Base-by-base conservation (phyloP, 2,888 invertebrate genomes). In the Pseudeuparius sepicola region DNA sequence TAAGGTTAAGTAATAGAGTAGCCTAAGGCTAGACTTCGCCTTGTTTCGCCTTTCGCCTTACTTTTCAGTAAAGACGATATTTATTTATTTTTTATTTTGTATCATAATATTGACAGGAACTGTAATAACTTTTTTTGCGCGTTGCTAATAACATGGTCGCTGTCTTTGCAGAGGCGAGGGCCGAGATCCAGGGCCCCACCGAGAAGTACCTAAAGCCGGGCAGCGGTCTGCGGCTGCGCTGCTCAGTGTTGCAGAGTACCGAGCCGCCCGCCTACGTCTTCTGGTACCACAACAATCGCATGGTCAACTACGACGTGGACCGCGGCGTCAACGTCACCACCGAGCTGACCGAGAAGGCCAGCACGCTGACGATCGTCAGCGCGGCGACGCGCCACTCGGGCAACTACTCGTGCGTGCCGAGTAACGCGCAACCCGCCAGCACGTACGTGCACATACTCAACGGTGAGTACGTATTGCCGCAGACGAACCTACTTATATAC, bases 251-350 rank as follows among this genome's bases (percentile, higher is more conserved):
- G 24, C 84, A 85, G 54, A 85, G 86, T 34, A 88, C 87, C 1
- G 86, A 87, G 57, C 77, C 78, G 17, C 86, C 88, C 4, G 76
- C 81, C 31, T 88, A 82, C 59, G 45, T 45, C 12, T 43, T 43
- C 37, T 43, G 45, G 50, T 50, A 85, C 60, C 83, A 86, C 66
- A 87, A 88, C 65, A 81, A 82, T 56, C 76, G 86, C 46, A 88
- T 89, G 88, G 87, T 89, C 59, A 89, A 89, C 71, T 89, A 86
- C 63, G 88, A 89, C 64, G 71, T 71, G 25, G 87, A 87, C 55
- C 75, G 81, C 40, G 87, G 86, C 36, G 80, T 88, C 55, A 87
- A 86, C 60, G 88, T 89, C 34, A 86, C 84, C 39, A 85, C 85
- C 4, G 85, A 87, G 51, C 66, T 78, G 20, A 68, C 70, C 34